Percentiles rank a stretch among this genome's conserved stretches.
These are phyloP conservation scores for Agriopis marginaria DNA, from an alignment of 2,888 invertebrate species.

Conservation along the genomic window DNA sequence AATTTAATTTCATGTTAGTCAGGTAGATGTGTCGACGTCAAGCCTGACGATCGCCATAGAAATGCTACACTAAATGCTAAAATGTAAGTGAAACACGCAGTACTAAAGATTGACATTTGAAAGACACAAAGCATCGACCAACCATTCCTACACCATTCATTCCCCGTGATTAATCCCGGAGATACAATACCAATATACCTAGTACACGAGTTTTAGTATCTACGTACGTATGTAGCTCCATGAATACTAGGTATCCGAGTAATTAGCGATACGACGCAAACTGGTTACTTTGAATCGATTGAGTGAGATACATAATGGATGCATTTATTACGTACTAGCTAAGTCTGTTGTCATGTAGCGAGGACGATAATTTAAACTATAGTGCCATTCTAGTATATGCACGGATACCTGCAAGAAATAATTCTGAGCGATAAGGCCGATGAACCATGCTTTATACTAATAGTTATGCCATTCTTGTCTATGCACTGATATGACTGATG, in stretches of 20 bases:
- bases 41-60: too few species aligned
- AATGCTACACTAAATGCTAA: too few species aligned
- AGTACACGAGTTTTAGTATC: neutral
- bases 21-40: too few species aligned
- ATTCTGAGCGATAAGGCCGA: too few species aligned
- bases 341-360: constrained; percentile 19
- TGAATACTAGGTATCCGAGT: constrained; percentile 35
- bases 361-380: too few species aligned
- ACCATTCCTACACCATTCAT: constrained; percentile 7
- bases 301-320: constrained; percentile 31
- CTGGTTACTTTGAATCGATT: constrained; percentile 40
- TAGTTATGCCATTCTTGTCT: too few species aligned
- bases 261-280: constrained; percentile 45
- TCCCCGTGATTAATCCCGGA: constrained; percentile 15
- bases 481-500: too few species aligned
- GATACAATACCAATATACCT: constrained; percentile 8
- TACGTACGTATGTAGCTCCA: constrained; percentile 8
- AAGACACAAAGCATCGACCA: neutral
- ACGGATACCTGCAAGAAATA: too few species aligned
- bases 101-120: neutral
- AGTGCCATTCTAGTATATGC: too few species aligned
- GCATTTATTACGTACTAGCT: constrained; percentile 13
- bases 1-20: too few species aligned
- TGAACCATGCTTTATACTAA: too few species aligned
- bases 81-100: too few species aligned